Evolutionary conservation across 2,888 invertebrate genomes (phyloP).

Genomic region (Melanargia galathea): DNA sequence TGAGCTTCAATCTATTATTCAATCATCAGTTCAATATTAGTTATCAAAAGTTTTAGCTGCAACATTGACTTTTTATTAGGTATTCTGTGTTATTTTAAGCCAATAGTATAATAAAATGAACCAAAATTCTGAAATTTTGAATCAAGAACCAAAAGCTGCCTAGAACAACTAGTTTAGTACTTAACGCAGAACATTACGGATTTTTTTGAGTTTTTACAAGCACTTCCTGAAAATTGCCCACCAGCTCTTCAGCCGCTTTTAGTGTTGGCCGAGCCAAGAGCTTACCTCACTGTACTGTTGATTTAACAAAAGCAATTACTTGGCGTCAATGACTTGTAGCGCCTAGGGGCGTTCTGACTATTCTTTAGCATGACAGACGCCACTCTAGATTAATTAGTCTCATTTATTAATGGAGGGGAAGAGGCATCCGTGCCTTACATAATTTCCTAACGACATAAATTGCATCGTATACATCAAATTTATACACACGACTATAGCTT

Average conservation of each 20-base stretch:
- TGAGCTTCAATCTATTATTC: too few relatives aligned
- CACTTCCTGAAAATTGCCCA: background rate
- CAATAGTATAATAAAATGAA: too few relatives aligned
- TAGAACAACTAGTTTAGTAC: background rate
- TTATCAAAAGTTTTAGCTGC: too few relatives aligned
- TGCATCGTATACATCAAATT: slow-evolving; percentile 38
- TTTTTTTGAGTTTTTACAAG: background rate
- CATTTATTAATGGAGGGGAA: slow-evolving; percentile 69
- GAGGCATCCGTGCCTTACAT: slow-evolving; percentile 53
- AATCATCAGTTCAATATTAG: too few relatives aligned
- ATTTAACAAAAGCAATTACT: slow-evolving; percentile 75
- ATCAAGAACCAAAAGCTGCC: background rate
- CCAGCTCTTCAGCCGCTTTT: background rate
- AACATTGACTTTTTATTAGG: too few relatives aligned
- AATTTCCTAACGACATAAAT: slow-evolving; percentile 40
- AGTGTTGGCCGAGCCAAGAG: slow-evolving; percentile 41
- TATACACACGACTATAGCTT: slow-evolving; percentile 35
- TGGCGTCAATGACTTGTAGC: slow-evolving; percentile 58
- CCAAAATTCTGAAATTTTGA: too few relatives aligned
- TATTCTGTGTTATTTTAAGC: too few relatives aligned
- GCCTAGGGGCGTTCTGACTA: slow-evolving; percentile 56
- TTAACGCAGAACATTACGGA: too few relatives aligned
- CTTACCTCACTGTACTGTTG: slow-evolving; percentile 53
- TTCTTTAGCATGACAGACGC: slow-evolving; percentile 77
- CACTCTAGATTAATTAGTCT: slow-evolving; percentile 73